Evolutionary conservation across 2,797 vertebrate genomes (phyloP), one percentile per base, ranked within the genome.

Genomic region (Spatula clypeata): DNA sequence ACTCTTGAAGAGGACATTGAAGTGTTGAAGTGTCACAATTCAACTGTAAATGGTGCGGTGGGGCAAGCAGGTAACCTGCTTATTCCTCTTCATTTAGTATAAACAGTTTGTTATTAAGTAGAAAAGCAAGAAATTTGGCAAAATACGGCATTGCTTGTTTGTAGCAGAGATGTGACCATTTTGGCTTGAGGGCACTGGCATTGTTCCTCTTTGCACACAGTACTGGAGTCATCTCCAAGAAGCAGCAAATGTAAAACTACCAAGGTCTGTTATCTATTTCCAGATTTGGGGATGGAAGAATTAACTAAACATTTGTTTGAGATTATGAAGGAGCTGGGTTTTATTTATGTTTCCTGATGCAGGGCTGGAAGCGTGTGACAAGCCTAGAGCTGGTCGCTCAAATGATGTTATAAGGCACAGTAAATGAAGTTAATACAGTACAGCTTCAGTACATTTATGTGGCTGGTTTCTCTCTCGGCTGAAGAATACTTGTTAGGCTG

Each of bases 301-400:
- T 91, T 79, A 58, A 38, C 76, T 65, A 54, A 89, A 67, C 38
- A 15, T 82, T 89, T 77, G 19, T 88, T 92, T 93, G 71, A 69
- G 31, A 21, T 65, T 74, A 18, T 42, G 42, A 75, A 86, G 55
- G 49, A 72, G 51, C 26, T 53, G 27, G 38, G 32, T 13, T 71
- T 21, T 74, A 72, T 44, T 82, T 73, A 29, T 31, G n/a, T 45
- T 93, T 93, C 60, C n/a, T 66, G 4, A 62, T 70, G 11, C 36
- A 31, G 61, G 9, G 61, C 66, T 27, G 49, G 71, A 86, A 77
- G 72, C 23, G 6, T 42, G 54, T 80, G 82, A 88, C 27, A 51
- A 83, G 57, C 61, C 4, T n/a, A 21, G 36, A 70, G 40, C 69
- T 32, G 17, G 72, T 85, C 77, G 9, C 47, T 73, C 27, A 83